Evolutionary conservation across 2,797 vertebrate species (phyloP), one percentile per base, ranked within the genome.

Genomic region (Amblyraja radiata): DNA sequence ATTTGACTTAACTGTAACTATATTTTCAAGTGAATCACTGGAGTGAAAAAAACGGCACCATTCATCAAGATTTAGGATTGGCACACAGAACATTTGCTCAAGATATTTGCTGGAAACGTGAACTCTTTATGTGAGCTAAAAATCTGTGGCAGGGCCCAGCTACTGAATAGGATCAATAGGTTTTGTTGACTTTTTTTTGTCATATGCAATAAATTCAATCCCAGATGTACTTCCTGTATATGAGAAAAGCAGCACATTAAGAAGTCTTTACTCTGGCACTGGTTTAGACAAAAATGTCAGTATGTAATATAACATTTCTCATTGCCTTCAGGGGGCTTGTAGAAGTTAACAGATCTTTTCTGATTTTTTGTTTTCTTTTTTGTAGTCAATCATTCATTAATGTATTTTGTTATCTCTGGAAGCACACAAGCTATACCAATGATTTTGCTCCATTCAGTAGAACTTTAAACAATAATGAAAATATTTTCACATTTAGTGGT

Each of bases 101-200:
- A 32, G 86, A 21, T 71, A 39, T 74, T 91, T 25, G 39, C 36
- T 91, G 90, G 68, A 74, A 8, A 74, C n/a, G 21, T 11, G 11
- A 92, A 68, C 39, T 76, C 13, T 28, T 73, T 91, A 11, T 54
- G 8, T 76, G 13, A 54, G 61, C n/a, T 68, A 18, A 68, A 46
- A 88, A 65, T 36, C 16, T 10, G 14, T 65, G 61, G 68, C 61
- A 76, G 13, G 32, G 25, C 36, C 25, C 16, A 46, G 71, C 71
- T 92, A 76, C 39, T 92, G 71, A 92, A 76, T 8, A 36, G 39
- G 0, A 25, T 13, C 21, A 76, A 76, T 46, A 58, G 6, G n/a
- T 68, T 88, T 54, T 74, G 36, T 91, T 23, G 18, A 91, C 68
- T 91, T 91, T 54, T 23, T 36, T 36, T 90, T 90, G n/a, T 90